Conservation (phyloP, 2,888 invertebrate genomes). For the Pammene fasciana region DNA sequence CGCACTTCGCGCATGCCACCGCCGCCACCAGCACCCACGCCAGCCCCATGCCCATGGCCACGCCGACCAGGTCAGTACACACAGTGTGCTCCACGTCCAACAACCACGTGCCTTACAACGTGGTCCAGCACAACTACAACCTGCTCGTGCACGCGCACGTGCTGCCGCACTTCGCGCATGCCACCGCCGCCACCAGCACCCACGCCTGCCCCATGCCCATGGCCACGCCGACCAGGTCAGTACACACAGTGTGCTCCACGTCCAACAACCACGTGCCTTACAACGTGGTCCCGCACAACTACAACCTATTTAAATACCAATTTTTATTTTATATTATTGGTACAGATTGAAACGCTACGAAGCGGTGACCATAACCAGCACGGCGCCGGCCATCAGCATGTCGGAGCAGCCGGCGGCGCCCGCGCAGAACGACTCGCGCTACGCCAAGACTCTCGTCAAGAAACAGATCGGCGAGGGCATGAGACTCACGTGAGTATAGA, state of each 20-base stretch:
- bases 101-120: no score
- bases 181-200: no score
- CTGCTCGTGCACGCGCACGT: no score
- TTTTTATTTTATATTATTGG: no score
- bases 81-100: slow-evolving; percentile 57
- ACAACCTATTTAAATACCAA: slow-evolving; percentile 79
- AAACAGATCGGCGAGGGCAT: slow-evolving; percentile 85
- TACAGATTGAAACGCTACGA: slow-evolving; percentile 83
- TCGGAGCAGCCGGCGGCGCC: slow-evolving; percentile 49
- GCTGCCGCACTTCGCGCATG: no score
- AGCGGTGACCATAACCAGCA: slow-evolving; percentile 78
- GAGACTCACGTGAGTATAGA: slow-evolving; percentile 85
- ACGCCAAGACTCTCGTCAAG: slow-evolving; percentile 83
- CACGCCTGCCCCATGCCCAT: no score
- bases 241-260: slow-evolving; percentile 69
- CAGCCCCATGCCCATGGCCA: slow-evolving; percentile 53
- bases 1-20: slow-evolving; percentile 53
- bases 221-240: no score
- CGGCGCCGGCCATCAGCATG: slow-evolving; percentile 70
- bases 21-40: slow-evolving; percentile 68
- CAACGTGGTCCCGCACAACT: slow-evolving; percentile 85
- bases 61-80: no score
- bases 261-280: slow-evolving; percentile 84
- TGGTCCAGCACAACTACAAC: no score
- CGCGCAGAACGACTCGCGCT: slow-evolving; percentile 72